These are phyloP conservation scores for Hephaestus fuliginosus DNA, from an alignment of 2,797 vertebrate species.

Conservation along the genomic window DNA sequence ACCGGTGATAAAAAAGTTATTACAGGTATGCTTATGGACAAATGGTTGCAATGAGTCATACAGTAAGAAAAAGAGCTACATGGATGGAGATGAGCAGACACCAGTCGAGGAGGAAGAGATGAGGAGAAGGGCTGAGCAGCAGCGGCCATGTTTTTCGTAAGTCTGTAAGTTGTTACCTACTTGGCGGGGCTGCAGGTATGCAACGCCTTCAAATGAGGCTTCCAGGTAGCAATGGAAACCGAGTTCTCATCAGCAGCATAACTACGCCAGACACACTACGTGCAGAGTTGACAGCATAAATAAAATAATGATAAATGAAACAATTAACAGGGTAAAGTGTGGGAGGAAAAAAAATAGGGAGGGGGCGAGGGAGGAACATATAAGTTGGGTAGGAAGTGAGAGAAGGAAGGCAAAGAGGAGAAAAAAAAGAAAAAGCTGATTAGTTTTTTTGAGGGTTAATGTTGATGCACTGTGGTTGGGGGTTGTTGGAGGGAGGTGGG, in stretches of 20 bases:
- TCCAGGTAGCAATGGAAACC: constrained; percentile 99
- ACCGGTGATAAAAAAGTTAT: constrained; percentile 19
- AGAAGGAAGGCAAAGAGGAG: constrained; percentile 53
- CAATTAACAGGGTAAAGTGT: constrained; percentile 63
- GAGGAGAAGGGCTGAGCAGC: constrained; percentile 71
- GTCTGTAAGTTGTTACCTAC: constrained; percentile 75
- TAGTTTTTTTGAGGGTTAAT: constrained; percentile 66
- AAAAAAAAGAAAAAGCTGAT: constrained; percentile 84
- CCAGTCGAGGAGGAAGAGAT: constrained; percentile 31
- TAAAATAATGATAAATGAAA: constrained; percentile 70
- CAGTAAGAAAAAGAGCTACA: constrained; percentile 31
- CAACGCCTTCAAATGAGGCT: constrained; percentile 99
- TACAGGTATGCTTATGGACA: background rate
- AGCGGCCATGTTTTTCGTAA: constrained; percentile 84
- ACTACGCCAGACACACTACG: constrained; percentile 99
- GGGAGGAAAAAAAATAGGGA: constrained; percentile 52
- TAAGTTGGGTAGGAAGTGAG: constrained; percentile 70
- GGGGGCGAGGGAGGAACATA: constrained; percentile 75
- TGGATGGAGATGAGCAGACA: constrained; percentile 45
- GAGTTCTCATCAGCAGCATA: constrained; percentile 99
- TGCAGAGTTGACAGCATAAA: constrained; percentile 85
- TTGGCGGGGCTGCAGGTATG: constrained; percentile 92
- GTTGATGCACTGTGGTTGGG: constrained; percentile 69
- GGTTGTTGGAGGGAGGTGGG: constrained; percentile 39
- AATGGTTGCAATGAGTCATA: constrained; percentile 15